phyloP scores from a whole-genome alignment of 2,113 vertebrate species.

The Oophaga pumilio region DNA sequence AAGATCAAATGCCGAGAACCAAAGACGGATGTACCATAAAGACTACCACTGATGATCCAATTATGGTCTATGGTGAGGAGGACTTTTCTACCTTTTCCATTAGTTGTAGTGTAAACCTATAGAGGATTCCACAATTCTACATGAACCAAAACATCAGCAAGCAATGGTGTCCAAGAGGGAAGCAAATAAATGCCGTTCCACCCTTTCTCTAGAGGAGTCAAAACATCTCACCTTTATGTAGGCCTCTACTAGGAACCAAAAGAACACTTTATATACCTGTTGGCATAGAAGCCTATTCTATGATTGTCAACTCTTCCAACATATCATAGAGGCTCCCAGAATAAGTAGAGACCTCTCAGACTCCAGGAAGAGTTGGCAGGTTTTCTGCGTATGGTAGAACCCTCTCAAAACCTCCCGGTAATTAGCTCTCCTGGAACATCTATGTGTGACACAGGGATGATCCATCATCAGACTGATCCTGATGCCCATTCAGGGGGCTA shows the following conservation, averaged over 20 bases:
- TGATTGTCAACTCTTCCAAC: no score
- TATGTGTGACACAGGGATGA: no score
- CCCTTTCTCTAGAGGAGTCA: not conserved
- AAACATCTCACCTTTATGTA: no score
- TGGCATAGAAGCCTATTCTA: not conserved
- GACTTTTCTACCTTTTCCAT: not conserved
- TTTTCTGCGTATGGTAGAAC: no score
- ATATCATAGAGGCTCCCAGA: no score
- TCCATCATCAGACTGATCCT: no score
- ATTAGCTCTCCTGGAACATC: no score
- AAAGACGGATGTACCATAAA: not conserved
- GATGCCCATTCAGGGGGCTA: no score
- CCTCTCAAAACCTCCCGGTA: no score
- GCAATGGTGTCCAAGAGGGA: not conserved
- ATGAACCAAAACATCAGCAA: not conserved
- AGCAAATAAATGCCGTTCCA: not conserved
- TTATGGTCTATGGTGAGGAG: not conserved
- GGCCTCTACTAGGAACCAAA: not conserved
- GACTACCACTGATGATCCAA: not conserved
- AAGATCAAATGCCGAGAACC: not conserved
- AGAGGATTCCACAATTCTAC: not conserved
- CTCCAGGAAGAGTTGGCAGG: no score
- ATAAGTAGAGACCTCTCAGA: no score
- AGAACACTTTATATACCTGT: not conserved
- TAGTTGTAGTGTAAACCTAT: not conserved